phyloP scores from a whole-genome alignment of 2,797 vertebrate species.

The Lagorchestes hirsutus region DNA sequence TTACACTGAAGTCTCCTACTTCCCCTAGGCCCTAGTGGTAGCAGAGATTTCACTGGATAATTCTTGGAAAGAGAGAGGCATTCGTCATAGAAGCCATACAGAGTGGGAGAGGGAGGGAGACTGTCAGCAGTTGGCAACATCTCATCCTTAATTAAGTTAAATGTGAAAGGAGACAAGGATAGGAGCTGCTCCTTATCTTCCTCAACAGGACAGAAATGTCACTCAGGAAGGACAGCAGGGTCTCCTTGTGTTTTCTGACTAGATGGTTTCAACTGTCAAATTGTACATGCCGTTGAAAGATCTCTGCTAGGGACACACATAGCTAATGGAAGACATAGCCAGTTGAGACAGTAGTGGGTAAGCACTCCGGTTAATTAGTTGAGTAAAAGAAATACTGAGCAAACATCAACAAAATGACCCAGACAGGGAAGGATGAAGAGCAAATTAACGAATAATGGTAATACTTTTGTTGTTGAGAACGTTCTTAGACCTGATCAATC shows the following conservation, averaged over 20 bases:
- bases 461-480: background rate
- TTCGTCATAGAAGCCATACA: background rate
- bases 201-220: constrained; percentile 49
- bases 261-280: background rate
- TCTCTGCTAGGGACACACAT: background rate
- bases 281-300: background rate
- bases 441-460: background rate
- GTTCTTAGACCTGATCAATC: background rate
- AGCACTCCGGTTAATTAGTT: background rate
- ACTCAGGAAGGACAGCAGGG: constrained; percentile 26
- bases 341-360: background rate
- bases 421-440: background rate
- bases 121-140: background rate
- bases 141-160: constrained; percentile 15
- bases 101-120: background rate
- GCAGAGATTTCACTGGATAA: background rate
- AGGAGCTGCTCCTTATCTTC: background rate
- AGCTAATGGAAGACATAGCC: background rate
- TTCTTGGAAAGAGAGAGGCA: background rate
- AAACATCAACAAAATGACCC: background rate
- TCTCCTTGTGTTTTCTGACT: background rate
- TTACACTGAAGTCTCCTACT: background rate
- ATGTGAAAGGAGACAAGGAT: background rate
- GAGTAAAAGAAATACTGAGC: background rate
- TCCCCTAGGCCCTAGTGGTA: background rate